phyloP scores from a whole-genome alignment of 2,888 invertebrate genomes.

The Hetaerina titia region DNA sequence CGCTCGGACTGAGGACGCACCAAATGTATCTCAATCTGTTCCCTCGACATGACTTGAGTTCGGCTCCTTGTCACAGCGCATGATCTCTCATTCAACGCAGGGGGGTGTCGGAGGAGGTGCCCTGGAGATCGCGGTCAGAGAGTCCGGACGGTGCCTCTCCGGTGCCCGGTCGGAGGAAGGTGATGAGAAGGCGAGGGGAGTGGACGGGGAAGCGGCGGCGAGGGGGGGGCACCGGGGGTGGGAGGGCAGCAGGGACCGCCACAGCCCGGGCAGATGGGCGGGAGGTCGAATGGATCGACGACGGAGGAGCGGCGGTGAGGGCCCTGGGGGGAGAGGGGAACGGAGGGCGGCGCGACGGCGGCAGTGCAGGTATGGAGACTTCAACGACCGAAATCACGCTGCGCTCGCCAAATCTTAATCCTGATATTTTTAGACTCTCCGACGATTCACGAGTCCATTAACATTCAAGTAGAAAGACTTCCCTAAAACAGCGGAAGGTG shows the following conservation, averaged over 20 bases:
- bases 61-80: background rate
- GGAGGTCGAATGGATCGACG: background rate
- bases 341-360: background rate
- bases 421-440: background rate
- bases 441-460: background rate
- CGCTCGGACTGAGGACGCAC: too few relatives aligned
- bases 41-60: background rate
- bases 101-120: background rate
- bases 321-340: background rate
- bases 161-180: background rate
- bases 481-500: too few relatives aligned
- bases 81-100: background rate
- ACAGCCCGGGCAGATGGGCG: background rate
- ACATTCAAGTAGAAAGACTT: too few relatives aligned
- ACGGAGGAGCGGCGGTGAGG: background rate
- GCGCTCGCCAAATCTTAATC: background rate
- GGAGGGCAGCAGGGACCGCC: background rate
- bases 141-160: background rate
- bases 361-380: background rate
- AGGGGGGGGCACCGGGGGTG: background rate
- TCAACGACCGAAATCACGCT: background rate
- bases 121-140: background rate
- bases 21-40: background rate
- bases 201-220: background rate
- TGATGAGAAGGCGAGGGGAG: slow-evolving; percentile 27